Base-by-base conservation (phyloP, 2,797 vertebrate genomes). In the Sebastes itinus region DNA sequence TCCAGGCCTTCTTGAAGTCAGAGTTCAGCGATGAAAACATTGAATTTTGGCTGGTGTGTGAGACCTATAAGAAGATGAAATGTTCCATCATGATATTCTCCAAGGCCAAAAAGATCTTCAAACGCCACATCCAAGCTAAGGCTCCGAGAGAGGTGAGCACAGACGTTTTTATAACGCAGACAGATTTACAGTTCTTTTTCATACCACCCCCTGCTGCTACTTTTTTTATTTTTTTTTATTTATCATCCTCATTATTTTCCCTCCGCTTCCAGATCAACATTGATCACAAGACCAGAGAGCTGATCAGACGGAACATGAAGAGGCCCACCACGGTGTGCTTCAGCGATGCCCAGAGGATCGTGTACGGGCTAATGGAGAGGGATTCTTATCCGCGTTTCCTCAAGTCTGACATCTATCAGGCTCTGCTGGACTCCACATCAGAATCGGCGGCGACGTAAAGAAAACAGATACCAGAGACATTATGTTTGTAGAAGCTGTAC, bases 11-110 rank as follows among this genome's bases (percentile, higher is more conserved):
- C 90, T 89, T 98, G 76, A 97, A 97, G 92, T 95, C 95, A 1
- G 97, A 99, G 86, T 96, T 97, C 92, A 98, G 96, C 2, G 95
- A 97, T 11, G 97, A 98, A 92, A 98, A 98, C 72, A 95, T 96
- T 28, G 96, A 98, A 75, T 98, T 99, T 87, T 98, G 97, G 96
- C 80, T 95, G 90, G 94, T 96, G 28, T 98, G 97, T 11, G 95
- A 98, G 92, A 95, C 95, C 56, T 98, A 94, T 70, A 98, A 97
- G 94, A 98, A 96, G 92, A 95, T 94, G 78, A 95, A 80, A 52
- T 95, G 87, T 2, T 92, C 89, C 9, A 93, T 91, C 86, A 95
- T 93, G 87, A 93, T 96, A 86, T 92, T 83, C 67, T 95, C 92
- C 20, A 92, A 89, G 72, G 96, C 97, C 71, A 97, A 94, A 87